Evolutionary conservation across 2,888 invertebrate genomes (phyloP).

Genomic region (Agrilus cyanescens): DNA sequence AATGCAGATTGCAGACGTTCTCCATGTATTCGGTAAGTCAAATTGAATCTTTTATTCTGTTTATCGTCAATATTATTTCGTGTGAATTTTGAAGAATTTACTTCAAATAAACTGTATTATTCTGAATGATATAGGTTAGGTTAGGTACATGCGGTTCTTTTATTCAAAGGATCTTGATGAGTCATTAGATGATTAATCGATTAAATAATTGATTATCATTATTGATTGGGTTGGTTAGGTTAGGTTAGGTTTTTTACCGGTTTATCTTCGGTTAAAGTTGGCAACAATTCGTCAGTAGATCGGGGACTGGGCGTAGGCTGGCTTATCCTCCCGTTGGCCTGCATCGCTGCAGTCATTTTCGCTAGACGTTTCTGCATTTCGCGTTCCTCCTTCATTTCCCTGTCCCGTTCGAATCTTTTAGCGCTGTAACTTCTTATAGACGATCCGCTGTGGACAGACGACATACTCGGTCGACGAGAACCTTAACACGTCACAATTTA

Average conservation of each 20-base stretch:
- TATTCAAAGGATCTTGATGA: too few species aligned
- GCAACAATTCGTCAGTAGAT: conserved; percentile 72
- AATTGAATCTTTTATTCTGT: too few species aligned
- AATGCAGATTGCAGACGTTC: too few species aligned
- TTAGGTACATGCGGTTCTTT: too few species aligned
- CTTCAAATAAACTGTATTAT: too few species aligned
- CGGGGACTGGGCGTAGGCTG: conserved; percentile 72
- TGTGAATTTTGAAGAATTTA: too few species aligned
- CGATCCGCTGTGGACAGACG: conserved; percentile 73
- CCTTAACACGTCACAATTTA: conserved; percentile 37
- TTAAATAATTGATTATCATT: too few species aligned
- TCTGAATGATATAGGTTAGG: too few species aligned
- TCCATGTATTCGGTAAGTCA: too few species aligned
- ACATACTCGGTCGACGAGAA: conserved; percentile 79
- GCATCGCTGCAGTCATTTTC: conserved; percentile 35
- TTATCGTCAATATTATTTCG: too few species aligned
- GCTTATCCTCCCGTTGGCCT: conserved; percentile 23
- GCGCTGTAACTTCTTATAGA: conserved; percentile 75
- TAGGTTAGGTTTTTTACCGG: conserved; percentile 42
- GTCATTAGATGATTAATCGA: too few species aligned
- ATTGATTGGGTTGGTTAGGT: neutral
- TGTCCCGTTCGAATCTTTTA: conserved; percentile 65
- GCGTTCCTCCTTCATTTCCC: conserved; percentile 69
- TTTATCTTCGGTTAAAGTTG: conserved; percentile 68
- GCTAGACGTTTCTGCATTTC: conserved; percentile 68